These are phyloP conservation scores for Clarias pachynema DNA, from an alignment of 2,797 vertebrate genomes.

Conservation along the genomic window DNA sequence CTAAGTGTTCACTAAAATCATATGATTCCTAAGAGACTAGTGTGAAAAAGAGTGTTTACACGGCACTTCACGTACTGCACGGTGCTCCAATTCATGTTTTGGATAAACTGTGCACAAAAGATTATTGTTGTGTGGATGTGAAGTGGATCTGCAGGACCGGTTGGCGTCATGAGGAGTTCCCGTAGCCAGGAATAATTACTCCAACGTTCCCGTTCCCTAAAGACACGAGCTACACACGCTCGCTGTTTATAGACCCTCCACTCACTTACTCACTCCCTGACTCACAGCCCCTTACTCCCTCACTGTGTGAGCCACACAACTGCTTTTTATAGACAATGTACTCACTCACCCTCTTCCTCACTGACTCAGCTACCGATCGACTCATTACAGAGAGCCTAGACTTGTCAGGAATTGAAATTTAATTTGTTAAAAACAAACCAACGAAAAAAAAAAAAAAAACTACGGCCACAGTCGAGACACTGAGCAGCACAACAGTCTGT, in stretches of 20 bases:
- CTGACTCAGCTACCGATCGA: not conserved
- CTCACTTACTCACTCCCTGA: not conserved
- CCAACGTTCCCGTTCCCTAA: not conserved
- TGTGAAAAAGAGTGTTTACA: not conserved
- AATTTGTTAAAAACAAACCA: not conserved
- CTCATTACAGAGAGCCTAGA: not conserved
- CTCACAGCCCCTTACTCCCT: not conserved
- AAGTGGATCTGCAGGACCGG: constrained; percentile 17
- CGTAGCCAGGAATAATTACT: not conserved
- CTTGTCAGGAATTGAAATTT: not conserved
- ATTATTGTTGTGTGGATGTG: constrained; percentile 20
- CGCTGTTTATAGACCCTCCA: not conserved
- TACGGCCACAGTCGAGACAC: not conserved
- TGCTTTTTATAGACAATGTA: constrained; percentile 10
- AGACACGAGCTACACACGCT: not conserved
- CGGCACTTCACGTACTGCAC: not conserved
- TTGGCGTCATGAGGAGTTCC: constrained; percentile 15
- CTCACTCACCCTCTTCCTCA: not conserved
- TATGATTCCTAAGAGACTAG: not conserved
- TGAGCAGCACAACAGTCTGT: constrained; percentile 25
- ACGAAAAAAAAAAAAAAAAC: not conserved
- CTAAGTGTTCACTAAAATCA: not conserved
- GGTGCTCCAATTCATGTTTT: not conserved
- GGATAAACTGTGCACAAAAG: constrained; percentile 23
- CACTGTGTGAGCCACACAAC: constrained; percentile 3